Evolutionary conservation across 2,888 invertebrate species (phyloP).

Genomic region (Sipha maydis): DNA sequence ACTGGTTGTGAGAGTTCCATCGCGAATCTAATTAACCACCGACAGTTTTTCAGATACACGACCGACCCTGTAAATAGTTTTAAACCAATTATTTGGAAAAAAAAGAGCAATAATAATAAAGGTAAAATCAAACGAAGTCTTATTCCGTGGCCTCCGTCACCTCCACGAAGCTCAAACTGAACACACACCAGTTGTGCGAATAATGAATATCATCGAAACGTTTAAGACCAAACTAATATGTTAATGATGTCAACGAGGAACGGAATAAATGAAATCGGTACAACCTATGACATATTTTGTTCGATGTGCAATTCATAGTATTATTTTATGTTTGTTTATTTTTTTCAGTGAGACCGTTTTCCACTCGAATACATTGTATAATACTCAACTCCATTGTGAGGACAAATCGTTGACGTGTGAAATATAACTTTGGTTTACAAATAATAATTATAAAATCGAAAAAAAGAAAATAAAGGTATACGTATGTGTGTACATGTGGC

Average conservation of each 20-base stretch:
- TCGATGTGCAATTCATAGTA: no score
- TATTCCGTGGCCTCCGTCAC: no score
- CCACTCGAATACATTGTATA: neutral
- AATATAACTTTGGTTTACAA: neutral
- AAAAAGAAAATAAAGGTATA: neutral
- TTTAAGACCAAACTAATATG: no score
- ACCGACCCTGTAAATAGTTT: neutral
- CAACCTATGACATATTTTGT: no score
- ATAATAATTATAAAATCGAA: neutral
- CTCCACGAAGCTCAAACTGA: no score
- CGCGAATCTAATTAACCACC: neutral
- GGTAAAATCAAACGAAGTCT: no score
- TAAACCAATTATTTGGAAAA: no score
- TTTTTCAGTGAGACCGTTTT: neutral
- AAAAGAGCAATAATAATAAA: no score
- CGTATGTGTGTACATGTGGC: neutral
- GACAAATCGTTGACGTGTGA: neutral
- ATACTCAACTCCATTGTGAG: neutral
- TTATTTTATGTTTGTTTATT: neutral
- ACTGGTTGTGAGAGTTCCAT: neutral
- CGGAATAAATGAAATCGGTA: no score
- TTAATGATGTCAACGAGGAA: no score
- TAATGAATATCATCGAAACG: no score
- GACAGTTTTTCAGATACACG: neutral
- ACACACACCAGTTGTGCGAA: no score